phyloP scores from a whole-genome alignment of 37 sponge, comb jelly and placozoan genomes.

The Amphimedon queenslandica region DNA sequence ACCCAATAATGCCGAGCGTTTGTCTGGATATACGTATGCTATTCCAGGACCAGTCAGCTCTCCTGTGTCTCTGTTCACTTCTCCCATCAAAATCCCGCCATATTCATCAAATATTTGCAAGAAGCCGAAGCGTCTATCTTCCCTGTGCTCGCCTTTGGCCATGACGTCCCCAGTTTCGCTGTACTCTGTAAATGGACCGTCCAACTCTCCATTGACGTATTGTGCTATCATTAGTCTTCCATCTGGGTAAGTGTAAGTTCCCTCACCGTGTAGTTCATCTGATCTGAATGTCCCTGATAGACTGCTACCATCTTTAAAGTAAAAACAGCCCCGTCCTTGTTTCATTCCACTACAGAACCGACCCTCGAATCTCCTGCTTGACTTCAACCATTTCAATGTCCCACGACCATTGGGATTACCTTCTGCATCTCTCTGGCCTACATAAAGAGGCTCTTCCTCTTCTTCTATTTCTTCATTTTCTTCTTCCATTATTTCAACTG shows the following conservation, averaged over 20 bases:
- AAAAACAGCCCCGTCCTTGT: constrained; percentile 52
- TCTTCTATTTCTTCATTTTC: background rate
- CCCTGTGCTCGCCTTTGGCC: constrained; percentile 36
- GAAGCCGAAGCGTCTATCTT: constrained; percentile 21
- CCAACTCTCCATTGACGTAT: constrained; percentile 45
- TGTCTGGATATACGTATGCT: constrained; percentile 67
- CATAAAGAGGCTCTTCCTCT: constrained; percentile 8
- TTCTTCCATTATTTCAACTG: background rate
- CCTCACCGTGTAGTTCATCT: constrained; percentile 38
- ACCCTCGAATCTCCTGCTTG: constrained; percentile 50
- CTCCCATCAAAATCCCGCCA: constrained; percentile 41
- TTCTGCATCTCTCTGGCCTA: constrained; percentile 11
- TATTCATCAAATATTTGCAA: constrained; percentile 44
- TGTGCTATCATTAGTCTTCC: constrained; percentile 45
- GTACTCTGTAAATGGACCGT: constrained; percentile 48
- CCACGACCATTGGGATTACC: constrained; percentile 63
- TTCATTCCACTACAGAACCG: constrained; percentile 42
- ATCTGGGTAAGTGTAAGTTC: constrained; percentile 48
- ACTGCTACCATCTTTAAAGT: constrained; percentile 58
- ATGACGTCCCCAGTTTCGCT: constrained; percentile 10
- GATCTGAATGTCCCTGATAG: constrained; percentile 39
- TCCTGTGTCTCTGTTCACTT: constrained; percentile 43
- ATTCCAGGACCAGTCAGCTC: constrained; percentile 43
- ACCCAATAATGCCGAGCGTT: constrained; percentile 38
- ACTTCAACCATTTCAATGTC: constrained; percentile 28